phyloP scores from a whole-genome alignment of 2,888 invertebrate genomes.

The Polydrusus pterygomalis region DNA sequence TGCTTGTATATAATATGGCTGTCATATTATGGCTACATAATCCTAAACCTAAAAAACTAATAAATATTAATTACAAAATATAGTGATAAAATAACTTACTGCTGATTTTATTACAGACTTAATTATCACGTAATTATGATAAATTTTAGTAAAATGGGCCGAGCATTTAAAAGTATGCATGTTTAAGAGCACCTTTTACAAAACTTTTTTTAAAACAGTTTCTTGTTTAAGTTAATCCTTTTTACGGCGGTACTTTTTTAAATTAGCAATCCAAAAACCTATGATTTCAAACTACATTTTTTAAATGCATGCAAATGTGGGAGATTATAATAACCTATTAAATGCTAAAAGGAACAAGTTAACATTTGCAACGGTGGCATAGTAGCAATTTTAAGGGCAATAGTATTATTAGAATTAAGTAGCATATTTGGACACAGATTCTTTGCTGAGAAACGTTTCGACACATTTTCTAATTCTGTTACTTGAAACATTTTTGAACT shows the following conservation, averaged over 20 bases:
- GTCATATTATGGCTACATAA: conserved; percentile 28
- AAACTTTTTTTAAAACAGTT: neutral
- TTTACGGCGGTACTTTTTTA: neutral
- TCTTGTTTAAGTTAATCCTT: neutral
- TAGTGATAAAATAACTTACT: conserved; percentile 1
- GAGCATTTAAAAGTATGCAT: neutral
- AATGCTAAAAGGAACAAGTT: too few relatives aligned
- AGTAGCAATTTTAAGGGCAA: too few relatives aligned
- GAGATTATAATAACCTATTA: too few relatives aligned
- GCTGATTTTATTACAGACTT: neutral
- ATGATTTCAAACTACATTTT: too few relatives aligned
- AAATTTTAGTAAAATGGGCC: conserved; percentile 5
- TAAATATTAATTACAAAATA: neutral
- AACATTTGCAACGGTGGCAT: too few relatives aligned
- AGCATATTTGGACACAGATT: too few relatives aligned
- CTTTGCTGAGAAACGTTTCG: too few relatives aligned
- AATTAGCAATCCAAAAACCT: neutral
- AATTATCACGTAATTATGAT: neutral
- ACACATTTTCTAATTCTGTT: too few relatives aligned
- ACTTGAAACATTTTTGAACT: too few relatives aligned
- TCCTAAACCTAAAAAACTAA: conserved; percentile 20
- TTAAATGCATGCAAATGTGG: too few relatives aligned
- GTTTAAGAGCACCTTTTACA: conserved; percentile 7
- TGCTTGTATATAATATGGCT: conserved; percentile 26
- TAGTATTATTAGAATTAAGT: too few relatives aligned